Evolutionary conservation across 2,888 invertebrate genomes (phyloP).

Genomic region (Zaprionus lineosus): DNA sequence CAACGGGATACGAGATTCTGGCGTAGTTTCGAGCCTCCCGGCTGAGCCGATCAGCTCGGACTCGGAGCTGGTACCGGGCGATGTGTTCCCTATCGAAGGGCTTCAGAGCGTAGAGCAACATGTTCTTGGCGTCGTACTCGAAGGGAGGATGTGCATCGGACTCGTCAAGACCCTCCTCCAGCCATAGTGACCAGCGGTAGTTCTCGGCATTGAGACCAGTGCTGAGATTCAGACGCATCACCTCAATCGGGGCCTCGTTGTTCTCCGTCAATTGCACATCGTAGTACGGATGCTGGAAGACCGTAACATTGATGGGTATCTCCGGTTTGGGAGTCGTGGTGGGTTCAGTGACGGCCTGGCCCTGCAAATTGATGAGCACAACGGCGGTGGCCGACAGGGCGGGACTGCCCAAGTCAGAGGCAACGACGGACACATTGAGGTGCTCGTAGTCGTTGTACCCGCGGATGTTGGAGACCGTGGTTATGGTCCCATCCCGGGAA

Average conservation of each 20-base stretch:
- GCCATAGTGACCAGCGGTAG: constrained; percentile 86
- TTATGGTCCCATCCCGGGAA: constrained; percentile 92
- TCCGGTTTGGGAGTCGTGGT: constrained; percentile 55
- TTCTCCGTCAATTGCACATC: constrained; percentile 93
- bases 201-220: constrained; percentile 86
- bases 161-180: constrained; percentile 84
- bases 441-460: constrained; percentile 82
- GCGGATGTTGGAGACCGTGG: constrained; percentile 86
- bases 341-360: constrained; percentile 74
- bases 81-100: constrained; percentile 90
- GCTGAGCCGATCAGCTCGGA: constrained; percentile 83
- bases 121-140: constrained; percentile 89
- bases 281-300: constrained; percentile 89
- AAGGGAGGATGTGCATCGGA: constrained; percentile 84
- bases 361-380: constrained; percentile 86
- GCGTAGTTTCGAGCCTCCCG: constrained; percentile 88
- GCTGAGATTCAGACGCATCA: constrained; percentile 90
- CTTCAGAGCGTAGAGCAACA: constrained; percentile 88
- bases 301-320: constrained; percentile 61
- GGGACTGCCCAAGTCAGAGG: constrained; percentile 93
- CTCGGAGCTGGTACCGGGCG: constrained; percentile 85
- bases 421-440: constrained; percentile 91
- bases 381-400: constrained; percentile 91
- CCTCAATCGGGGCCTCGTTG: constrained; percentile 88
- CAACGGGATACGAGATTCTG: constrained; percentile 90